Evolutionary conservation across 2,888 invertebrate genomes (phyloP), one percentile per base, ranked within the genome.

Genomic region (Glyphotaelius pellucidus): DNA sequence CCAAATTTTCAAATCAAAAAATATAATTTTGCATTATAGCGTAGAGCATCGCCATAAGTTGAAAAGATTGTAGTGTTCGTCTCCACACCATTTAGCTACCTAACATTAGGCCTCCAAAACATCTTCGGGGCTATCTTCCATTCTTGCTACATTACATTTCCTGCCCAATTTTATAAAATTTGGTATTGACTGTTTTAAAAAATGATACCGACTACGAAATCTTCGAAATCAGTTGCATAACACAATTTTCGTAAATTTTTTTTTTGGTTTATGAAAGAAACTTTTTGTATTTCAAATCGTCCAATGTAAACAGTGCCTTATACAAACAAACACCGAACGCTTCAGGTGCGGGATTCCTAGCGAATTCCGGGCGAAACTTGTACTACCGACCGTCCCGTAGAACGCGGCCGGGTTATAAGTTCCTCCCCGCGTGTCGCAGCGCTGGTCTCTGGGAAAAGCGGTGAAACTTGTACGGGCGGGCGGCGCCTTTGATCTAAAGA

Each of bases 401-500:
- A 38, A 42, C 35, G 38, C 42, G 86, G 86, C 47, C 31, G 52
- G 81, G 88, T 30, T 88, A 35, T 38, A 91, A 81, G 67, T 91
- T 47, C 84, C 38, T n/a, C 89, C 91, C 47, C 85, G n/a, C 80
- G 38, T 30, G 47, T 42, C 38, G 25, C 80, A 0, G 52, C 31
- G 19, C 32, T 19, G 19, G 42, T n/a, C 35, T 80, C 35, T 67
- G 84, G 86, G 35, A 90, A 81, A 80, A 67, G 86, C n/a, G 86
- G 79, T 38, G 90, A 79, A 86, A 90, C 42, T 80, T 90, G 35
- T 86, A 31, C 52, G 86, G 35, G 42, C 90, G 83, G 47, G 80
- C 93, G 89, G 92, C 80, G 47, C 90, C 91, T 93, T 93, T 93
- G 92, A 93, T 91, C 38, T 85, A 25, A 79, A 87, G 92, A 86